A percentile compares a stretch with the other conserved stretches of the same genome.
Conservation (phyloP, 1,140 invertebrate genomes). For the Rhagoletis zephyria region DNA sequence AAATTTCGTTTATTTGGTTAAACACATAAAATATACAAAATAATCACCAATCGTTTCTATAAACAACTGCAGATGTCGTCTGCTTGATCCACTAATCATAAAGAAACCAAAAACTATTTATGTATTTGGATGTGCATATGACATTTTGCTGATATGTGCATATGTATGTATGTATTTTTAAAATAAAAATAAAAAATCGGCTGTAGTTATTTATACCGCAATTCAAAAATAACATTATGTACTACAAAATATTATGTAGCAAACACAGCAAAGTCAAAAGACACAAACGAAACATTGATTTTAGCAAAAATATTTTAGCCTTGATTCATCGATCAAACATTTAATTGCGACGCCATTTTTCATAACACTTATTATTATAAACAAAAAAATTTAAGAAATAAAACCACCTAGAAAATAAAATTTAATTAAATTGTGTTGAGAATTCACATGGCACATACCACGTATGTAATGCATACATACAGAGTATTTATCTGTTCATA, state of each 20-base stretch:
- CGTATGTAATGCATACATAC: not conserved
- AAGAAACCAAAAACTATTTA: not conserved
- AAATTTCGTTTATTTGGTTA: too few relatives aligned
- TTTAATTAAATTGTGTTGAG: constrained; percentile 15
- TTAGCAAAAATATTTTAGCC: constrained; percentile 12
- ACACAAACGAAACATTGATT: not conserved
- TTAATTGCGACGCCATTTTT: constrained; percentile 42
- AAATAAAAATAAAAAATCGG: constrained; percentile 1
- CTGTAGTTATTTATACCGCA: constrained; percentile 3
- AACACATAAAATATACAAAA: not conserved
- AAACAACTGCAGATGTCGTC: not conserved
- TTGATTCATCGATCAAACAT: constrained; percentile 27
- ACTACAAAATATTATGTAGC: not conserved
- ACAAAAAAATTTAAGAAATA: not conserved
- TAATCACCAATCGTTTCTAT: not conserved
- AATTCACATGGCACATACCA: too few relatives aligned
- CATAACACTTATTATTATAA: not conserved
- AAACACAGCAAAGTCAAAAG: not conserved
- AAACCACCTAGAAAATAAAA: not conserved
- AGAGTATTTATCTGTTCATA: not conserved
- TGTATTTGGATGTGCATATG: not conserved
- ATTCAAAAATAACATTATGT: not conserved
- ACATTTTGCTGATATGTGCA: not conserved
- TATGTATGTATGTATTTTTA: not conserved
- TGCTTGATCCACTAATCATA: not conserved